These are phyloP conservation scores for Lampropteryx suffumata DNA, from an alignment of 2,888 invertebrate genomes.

Conservation along the genomic window DNA sequence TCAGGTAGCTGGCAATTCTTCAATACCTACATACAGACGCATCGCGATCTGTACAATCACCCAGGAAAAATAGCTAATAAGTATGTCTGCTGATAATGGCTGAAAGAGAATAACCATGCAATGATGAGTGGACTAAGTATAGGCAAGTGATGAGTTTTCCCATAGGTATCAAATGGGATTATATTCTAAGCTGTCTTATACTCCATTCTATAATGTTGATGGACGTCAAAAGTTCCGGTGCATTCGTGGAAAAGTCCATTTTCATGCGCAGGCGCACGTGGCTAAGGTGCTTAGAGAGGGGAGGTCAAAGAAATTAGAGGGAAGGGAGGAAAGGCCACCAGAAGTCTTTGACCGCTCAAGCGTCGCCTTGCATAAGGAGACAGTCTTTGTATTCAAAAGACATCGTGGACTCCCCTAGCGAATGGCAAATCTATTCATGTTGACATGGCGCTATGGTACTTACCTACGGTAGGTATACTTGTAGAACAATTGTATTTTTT, in stretches of 20 bases:
- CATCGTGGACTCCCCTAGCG: constrained; percentile 67
- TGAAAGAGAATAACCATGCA: too few species aligned
- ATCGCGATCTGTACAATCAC: too few species aligned
- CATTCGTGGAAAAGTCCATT: constrained; percentile 75
- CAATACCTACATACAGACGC: too few species aligned
- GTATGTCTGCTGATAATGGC: too few species aligned
- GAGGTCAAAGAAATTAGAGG: constrained; percentile 36
- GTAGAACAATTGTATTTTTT: constrained; percentile 68
- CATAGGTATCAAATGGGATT: too few species aligned
- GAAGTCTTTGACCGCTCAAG: constrained; percentile 75
- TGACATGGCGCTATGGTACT: constrained; percentile 47
- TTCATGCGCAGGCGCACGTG: constrained; percentile 65
- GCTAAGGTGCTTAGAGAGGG: constrained; percentile 39
- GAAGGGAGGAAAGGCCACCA: constrained; percentile 36
- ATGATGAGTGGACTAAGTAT: too few species aligned
- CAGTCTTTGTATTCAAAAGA: constrained; percentile 71
- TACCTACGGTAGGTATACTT: too few species aligned
- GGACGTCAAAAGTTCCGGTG: constrained; percentile 61
- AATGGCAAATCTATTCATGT: constrained; percentile 74
- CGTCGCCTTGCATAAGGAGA: constrained; percentile 70
- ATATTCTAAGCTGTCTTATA: too few species aligned
- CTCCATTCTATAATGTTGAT: constrained; percentile 1
- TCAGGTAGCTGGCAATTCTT: too few species aligned
- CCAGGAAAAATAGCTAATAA: too few species aligned
- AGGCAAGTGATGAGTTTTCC: too few species aligned